phyloP scores from a whole-genome alignment of 2,797 vertebrate species.

The Iguana delicatissima region DNA sequence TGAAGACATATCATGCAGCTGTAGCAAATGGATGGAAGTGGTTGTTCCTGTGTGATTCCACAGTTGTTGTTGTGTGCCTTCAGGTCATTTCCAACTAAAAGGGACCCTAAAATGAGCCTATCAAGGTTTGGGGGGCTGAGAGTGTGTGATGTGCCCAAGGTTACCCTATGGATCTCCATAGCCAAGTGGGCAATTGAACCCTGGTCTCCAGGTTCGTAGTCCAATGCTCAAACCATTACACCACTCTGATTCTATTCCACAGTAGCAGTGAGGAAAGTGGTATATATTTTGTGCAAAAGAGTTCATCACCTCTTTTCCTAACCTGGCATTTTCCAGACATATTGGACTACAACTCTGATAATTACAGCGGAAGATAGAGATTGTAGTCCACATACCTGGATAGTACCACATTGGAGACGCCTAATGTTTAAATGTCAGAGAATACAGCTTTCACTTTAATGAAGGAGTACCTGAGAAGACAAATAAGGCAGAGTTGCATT shows the following conservation, averaged over 20 bases:
- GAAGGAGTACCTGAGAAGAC: background rate
- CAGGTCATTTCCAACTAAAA: too few species aligned
- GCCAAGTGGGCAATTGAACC: too few species aligned
- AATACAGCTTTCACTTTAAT: background rate
- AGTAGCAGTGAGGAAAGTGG: constrained; percentile 7
- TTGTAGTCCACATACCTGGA: background rate
- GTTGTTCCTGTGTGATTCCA: constrained; percentile 12
- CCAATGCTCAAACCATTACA: too few species aligned
- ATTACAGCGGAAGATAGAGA: background rate
- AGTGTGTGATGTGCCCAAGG: too few species aligned
- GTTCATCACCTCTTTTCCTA: background rate
- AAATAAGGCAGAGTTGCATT: background rate
- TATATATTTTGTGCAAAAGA: background rate
- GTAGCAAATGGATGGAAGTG: constrained; percentile 18
- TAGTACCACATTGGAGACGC: background rate
- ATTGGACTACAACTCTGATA: background rate
- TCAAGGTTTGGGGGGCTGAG: too few species aligned
- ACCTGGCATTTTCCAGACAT: background rate
- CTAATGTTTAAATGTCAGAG: background rate
- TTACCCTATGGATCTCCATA: too few species aligned
- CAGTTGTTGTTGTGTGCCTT: background rate
- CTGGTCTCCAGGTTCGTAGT: too few species aligned
- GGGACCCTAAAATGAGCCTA: too few species aligned
- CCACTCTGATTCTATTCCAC: constrained; percentile 6
- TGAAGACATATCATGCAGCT: constrained; percentile 13